A percentile compares a stretch with the other conserved stretches of the same genome.
These are phyloP conservation scores for Alligator mississippiensis DNA, from an alignment of 2,113 vertebrate genomes.

Conservation along the genomic window DNA sequence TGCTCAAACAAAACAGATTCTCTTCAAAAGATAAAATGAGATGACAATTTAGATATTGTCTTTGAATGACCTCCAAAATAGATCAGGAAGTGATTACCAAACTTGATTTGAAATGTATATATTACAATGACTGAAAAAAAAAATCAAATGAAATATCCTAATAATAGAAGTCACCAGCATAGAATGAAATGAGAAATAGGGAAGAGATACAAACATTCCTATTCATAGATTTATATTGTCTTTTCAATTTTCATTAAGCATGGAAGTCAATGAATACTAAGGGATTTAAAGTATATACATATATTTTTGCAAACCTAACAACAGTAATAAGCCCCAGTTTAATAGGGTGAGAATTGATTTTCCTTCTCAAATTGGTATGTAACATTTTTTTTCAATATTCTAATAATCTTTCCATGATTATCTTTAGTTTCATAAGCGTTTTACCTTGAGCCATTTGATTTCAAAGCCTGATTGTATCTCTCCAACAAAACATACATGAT, in stretches of 20 bases:
- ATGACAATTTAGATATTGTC: conserved; percentile 71
- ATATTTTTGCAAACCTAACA: conserved; percentile 28
- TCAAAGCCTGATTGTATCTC: conserved; percentile 29
- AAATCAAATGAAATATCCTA: conserved; percentile 49
- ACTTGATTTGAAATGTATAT: conserved; percentile 71
- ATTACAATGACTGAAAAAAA: conserved; percentile 45
- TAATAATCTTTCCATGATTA: conserved; percentile 8
- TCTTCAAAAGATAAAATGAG: conserved; percentile 73
- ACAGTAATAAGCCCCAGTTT: conserved; percentile 9
- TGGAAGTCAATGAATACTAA: conserved; percentile 56
- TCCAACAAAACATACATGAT: not conserved
- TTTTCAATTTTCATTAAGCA: conserved; percentile 64
- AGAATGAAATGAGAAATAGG: conserved; percentile 28
- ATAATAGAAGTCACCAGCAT: conserved; percentile 29
- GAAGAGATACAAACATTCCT: conserved; percentile 34
- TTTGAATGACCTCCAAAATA: conserved; percentile 76
- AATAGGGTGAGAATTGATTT: conserved; percentile 32
- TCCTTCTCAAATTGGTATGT: conserved; percentile 32
- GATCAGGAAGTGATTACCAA: conserved; percentile 75
- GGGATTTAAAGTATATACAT: conserved; percentile 38
- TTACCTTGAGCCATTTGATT: conserved; percentile 34
- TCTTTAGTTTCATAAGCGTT: conserved; percentile 34
- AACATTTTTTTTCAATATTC: conserved; percentile 8
- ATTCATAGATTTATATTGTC: conserved; percentile 15
- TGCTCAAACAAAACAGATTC: conserved; percentile 66